Percentiles rank a stretch among this genome's conserved stretches.
Conservation (phyloP, 1,140 invertebrate genomes). For the Drosophila eugracilis region DNA sequence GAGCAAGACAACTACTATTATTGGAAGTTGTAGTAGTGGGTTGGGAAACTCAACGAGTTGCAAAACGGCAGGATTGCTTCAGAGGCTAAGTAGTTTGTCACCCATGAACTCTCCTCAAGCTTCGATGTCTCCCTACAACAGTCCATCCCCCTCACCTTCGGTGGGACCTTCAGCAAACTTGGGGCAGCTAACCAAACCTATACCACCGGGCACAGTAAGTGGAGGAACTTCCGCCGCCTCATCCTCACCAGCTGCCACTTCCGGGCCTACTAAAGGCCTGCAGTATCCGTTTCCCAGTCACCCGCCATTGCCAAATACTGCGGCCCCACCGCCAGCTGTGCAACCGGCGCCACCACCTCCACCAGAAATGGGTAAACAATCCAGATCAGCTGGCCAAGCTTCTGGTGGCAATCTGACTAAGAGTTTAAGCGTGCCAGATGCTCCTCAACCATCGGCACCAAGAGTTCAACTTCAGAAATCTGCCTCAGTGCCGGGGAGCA, state of each 20-base stretch:
- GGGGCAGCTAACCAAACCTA: constrained; percentile 37
- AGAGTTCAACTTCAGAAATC: constrained; percentile 81
- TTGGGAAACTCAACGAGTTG: constrained; percentile 27
- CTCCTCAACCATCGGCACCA: neutral
- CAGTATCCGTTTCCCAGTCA: constrained; percentile 93
- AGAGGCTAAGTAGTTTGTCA: constrained; percentile 75
- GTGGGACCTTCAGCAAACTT: constrained; percentile 37
- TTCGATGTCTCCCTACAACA: constrained; percentile 82
- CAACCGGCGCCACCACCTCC: constrained; percentile 73
- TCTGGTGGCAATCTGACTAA: constrained; percentile 51
- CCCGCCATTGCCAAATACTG: constrained; percentile 87
- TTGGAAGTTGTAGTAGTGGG: constrained; percentile 53
- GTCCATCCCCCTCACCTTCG: constrained; percentile 76
- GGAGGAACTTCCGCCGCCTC: constrained; percentile 8
- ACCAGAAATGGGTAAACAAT: constrained; percentile 46
- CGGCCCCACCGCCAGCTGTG: constrained; percentile 69
- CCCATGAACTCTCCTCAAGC: constrained; percentile 84
- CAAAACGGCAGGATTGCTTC: constrained; percentile 64
- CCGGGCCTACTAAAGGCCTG: constrained; percentile 86
- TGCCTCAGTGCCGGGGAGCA: constrained; percentile 85
- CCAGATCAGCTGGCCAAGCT: constrained; percentile 11
- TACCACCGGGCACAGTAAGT: neutral
- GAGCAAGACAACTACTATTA: constrained; percentile 71
- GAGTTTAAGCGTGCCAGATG: constrained; percentile 73
- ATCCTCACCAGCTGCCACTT: constrained; percentile 31